Base-by-base conservation (phyloP, 2,888 invertebrate species). In the Rhingia campestris region DNA sequence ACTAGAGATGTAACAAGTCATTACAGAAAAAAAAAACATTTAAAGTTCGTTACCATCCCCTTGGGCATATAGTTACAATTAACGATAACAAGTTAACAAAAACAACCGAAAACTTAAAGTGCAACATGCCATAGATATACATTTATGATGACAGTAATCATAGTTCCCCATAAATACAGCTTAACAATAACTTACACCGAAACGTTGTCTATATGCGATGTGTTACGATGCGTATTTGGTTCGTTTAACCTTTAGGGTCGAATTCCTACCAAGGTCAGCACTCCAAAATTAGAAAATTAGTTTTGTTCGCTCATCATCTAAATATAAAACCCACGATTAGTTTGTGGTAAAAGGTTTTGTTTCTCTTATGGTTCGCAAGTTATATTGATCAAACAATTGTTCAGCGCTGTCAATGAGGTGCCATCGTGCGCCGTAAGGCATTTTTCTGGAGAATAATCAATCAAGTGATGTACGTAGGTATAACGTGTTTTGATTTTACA, bases 371-470 rank as follows among this genome's bases (percentile, higher is more conserved):
- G 6, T 14, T 14, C n/a, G 22, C 41, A 53, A 51, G 51, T 59
- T 30, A 61, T 76, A 76, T 76, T 76, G 76, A 76, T 76, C 76
- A 76, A 76, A 76, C 76, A 76, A 61, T 76, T 69, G 58, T 61
- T 35, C 37, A 49, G 54, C 22, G 22, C 67, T 76, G 76, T 76
- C 67, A 74, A 74, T 74, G 54, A 74, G 74, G 74, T 66, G 74
- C 74, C 56, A 74, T 74, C 74, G 45, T 49, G 39, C 72, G 53
- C 56, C 33, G 14, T 49, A 53, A 58, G 58, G 75, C 14, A 6
- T 39, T 22, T 22, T 61, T 22, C 43, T 12, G 41, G 12, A 30
- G 39, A 73, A 58, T 33, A 67, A 77, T 82, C 63, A 82, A 82
- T 82, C 82, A 82, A 73, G 37, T 54, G 54, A 47, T 9, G 22